A percentile compares a stretch with the other conserved stretches of the same genome.
Evolutionary conservation across 2,113 vertebrate species (phyloP).

Genomic region (Sakesphorus luctuosus): DNA sequence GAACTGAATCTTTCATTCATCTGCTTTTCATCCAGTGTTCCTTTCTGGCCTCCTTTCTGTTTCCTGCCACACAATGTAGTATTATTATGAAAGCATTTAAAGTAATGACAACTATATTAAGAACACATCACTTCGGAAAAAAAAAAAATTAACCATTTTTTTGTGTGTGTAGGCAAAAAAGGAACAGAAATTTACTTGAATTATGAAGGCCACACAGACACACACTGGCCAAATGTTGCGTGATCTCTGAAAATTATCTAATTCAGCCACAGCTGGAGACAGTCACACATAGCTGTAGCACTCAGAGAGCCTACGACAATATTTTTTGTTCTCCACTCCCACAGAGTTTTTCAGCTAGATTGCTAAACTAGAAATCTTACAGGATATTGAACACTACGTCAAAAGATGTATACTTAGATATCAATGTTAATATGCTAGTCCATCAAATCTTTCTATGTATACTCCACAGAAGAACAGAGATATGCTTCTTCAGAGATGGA

Average conservation of each 20-base stretch:
- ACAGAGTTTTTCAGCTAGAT: neutral
- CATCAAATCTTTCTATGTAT: neutral
- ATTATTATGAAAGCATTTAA: constrained; percentile 41
- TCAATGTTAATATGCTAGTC: neutral
- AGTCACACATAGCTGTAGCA: neutral
- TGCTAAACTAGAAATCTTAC: neutral
- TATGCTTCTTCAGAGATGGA: neutral
- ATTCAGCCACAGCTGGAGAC: constrained; percentile 7
- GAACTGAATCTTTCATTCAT: constrained; percentile 20
- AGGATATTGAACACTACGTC: neutral
- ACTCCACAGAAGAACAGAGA: neutral
- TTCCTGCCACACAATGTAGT: constrained; percentile 37
- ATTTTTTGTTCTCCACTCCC: neutral
- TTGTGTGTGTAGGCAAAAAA: neutral
- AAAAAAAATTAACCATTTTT: neutral
- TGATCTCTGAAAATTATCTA: neutral
- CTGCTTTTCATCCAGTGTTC: constrained; percentile 58
- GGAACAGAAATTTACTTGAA: neutral
- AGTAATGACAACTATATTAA: constrained; percentile 45
- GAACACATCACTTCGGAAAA: neutral
- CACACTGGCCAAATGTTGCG: neutral
- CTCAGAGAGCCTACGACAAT: neutral
- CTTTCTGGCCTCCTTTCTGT: neutral
- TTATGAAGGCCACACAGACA: neutral
- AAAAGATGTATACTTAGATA: neutral